Evolutionary conservation across 2,113 vertebrate genomes (phyloP).

Genomic region (Petroica traversi): DNA sequence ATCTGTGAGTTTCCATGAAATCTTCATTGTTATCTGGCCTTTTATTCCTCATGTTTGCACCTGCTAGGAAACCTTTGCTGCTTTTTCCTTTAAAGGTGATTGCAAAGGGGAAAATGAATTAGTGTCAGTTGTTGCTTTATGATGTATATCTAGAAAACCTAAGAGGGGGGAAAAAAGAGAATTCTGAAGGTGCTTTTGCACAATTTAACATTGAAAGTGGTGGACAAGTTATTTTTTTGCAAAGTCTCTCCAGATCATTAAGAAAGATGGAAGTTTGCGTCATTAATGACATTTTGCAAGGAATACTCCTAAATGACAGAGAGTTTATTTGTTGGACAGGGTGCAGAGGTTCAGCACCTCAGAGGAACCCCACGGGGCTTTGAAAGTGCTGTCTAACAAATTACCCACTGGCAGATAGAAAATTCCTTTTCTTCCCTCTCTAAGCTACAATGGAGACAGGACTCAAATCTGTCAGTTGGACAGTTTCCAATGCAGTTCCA

Average conservation of each 20-base stretch:
- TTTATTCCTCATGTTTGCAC: background rate
- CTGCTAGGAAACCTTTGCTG: background rate
- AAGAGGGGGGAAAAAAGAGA: rapidly evolving
- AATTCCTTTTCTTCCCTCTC: background rate
- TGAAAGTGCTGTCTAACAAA: background rate
- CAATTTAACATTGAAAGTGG: background rate
- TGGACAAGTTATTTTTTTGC: background rate
- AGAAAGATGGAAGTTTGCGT: background rate
- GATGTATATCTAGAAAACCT: constrained; percentile 6
- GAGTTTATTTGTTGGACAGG: background rate
- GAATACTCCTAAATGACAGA: background rate
- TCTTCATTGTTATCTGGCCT: constrained; percentile 42
- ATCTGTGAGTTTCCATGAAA: constrained; percentile 15
- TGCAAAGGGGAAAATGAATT: constrained; percentile 48
- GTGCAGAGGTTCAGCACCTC: background rate
- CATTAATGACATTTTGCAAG: background rate
- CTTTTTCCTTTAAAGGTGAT: constrained; percentile 9
- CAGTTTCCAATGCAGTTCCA: background rate
- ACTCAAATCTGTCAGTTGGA: background rate
- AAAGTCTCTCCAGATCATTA: background rate
- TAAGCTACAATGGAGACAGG: background rate
- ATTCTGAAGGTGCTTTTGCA: background rate
- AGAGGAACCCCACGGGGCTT: rapidly evolving
- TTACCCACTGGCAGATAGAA: background rate
- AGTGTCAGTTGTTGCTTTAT: constrained; percentile 2